Evolutionary conservation across 1,140 invertebrate genomes (phyloP), one percentile per base, ranked within the genome.

Genomic region (Muscidifurax raptorellus): DNA sequence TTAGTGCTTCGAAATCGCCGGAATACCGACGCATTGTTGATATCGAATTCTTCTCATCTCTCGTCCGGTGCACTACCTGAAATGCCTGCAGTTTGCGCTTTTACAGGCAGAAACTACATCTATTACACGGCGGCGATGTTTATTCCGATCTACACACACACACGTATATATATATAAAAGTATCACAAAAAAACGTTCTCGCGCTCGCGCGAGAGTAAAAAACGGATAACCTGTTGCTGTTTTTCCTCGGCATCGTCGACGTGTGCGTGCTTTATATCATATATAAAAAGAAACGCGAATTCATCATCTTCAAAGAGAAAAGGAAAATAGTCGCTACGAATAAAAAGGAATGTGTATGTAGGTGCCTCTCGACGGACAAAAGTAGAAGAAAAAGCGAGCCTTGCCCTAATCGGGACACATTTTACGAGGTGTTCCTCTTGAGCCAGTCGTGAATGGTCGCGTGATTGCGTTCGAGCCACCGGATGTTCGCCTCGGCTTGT

Each of bases 391-490:
- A 3, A 59, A 7, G 52, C 18, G 22, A 7, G 52, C 12, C 18
- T n/a, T 22, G 22, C 47, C 47, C 13, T 18, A 52, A 52, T 52
- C 22, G 52, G 22, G 52, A 59, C 2, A 18, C 52, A 22, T n/a
- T 59, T 88, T 88, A 90, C 75, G 88, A 88, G 9, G 86, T 88
- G 47, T 90, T 90, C 66, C 86, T 88, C 10, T 87, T 89, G 25
- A 98, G 89, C 97, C 97, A 98, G 22, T 95, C 91, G 1, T 95
- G 93, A 64, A 98, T 97, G 0, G 93, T 93, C 25, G 94, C 91
- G 87, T 96, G 96, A 92, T 98, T 96, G 76, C 92, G 94, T 28
- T 96, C 92, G 94, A 97, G 95, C 97, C 97, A 98, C 77, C 95
- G 94, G 0, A 97, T 95, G 88, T 98, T 98, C 4, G 96, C 95